Conservation (phyloP, 2,797 vertebrate species). For the Propithecus deckenii region DNA sequence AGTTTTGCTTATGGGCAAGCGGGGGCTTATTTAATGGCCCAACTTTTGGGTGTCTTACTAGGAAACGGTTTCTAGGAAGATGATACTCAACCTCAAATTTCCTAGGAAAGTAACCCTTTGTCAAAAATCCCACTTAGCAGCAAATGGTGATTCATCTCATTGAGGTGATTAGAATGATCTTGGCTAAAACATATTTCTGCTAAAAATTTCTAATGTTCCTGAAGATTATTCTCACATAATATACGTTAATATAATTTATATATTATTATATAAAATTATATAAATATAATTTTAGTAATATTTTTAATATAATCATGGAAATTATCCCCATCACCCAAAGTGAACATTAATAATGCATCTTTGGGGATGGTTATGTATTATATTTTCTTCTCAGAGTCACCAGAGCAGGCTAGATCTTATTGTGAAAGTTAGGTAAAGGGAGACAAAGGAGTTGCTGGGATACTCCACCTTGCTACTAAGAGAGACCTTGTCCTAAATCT, state of each 20-base stretch:
- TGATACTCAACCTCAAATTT: not conserved
- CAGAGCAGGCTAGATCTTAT: not conserved
- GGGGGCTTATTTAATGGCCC: not conserved
- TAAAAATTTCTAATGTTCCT: slow-evolving; percentile 1
- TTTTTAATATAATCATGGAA: not conserved
- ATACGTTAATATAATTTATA: not conserved
- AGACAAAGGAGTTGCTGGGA: not conserved
- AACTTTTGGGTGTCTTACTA: not conserved
- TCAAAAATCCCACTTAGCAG: not conserved
- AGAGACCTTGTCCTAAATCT: not conserved
- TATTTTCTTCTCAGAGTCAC: not conserved
- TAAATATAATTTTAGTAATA: too few species aligned
- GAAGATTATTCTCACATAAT: not conserved
- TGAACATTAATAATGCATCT: not conserved
- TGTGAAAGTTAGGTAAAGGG: not conserved
- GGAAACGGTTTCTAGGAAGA: not conserved
- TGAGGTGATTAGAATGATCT: not conserved
- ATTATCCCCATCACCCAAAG: not conserved
- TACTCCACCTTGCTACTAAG: not conserved
- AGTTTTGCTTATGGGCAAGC: not conserved
- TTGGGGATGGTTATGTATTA: not conserved
- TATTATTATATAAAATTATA: too few species aligned
- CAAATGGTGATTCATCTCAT: not conserved
- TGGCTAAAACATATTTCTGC: not conserved
- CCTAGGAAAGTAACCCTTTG: not conserved